Evolutionary conservation across 2,113 vertebrate genomes (phyloP), one percentile per base, ranked within the genome.

Genomic region (Apeltes quadracus): DNA sequence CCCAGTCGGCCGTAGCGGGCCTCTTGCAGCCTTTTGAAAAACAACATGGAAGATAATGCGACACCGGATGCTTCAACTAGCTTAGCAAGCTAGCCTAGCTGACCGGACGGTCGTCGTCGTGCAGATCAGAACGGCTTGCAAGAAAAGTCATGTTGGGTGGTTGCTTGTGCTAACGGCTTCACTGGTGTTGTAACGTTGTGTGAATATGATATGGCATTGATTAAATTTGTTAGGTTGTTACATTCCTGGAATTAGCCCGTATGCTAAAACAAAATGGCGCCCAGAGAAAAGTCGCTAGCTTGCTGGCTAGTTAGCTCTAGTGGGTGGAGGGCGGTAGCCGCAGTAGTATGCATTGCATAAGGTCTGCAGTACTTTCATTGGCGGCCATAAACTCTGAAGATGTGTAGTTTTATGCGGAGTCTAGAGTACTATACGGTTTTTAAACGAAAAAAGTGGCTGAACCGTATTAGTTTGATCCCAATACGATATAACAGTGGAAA

Each of bases 1-100:
- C 91, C 93, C 93, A 84, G 86, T 91, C 88, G 89, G 91, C 90
- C 88, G 90, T 86, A 84, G 89, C 80, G 92, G 94, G 93, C 94
- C 94, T 91, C 84, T 76, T 85, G 85, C 82, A 91, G 81, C 87
- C 92, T 71, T 63, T 44, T 84, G 15, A 79, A 83, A 90, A 92
- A 90, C 90, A 91, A 91, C 91, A 91, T 90, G 92, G 92, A 88
- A 87, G 88, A 82, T 79, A 82, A 91, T 89, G 89, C 89, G 87
- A 86, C 87, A 78, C 72, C 61, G 82, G 75, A 79, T 23, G 84
- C 88, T 65, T 66, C 72, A 43, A 74, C 56, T 91, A 90, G 84
- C 87, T 85, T 92, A 91, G 90, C 92, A 73, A 4, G 82, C 79
- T 88, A 91, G 87, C 81, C n/a, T 88, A 81, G 78, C 78, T 55